A percentile compares a stretch with the other conserved stretches of the same genome.
Evolutionary conservation across 2,113 vertebrate species (phyloP).

Genomic region (Harpagus bidentatus): DNA sequence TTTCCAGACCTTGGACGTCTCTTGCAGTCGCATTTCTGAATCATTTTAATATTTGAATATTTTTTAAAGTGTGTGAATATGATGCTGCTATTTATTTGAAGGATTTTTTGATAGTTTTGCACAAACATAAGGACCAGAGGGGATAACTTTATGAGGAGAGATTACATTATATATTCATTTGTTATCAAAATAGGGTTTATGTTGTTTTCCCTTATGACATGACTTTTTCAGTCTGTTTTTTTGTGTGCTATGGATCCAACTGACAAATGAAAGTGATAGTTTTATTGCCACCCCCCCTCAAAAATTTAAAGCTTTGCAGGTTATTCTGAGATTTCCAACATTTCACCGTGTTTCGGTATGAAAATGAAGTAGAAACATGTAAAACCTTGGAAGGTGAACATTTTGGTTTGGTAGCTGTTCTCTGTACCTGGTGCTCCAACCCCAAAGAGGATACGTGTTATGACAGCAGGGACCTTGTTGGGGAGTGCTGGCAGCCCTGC

Average conservation of each 20-base stretch:
- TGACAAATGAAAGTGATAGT: not conserved
- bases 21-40: not conserved
- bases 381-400: not conserved
- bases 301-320: not conserved
- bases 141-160: not conserved
- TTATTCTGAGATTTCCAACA: not conserved
- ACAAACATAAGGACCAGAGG: not conserved
- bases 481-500: not conserved
- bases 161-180: not conserved
- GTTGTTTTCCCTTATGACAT: not conserved
- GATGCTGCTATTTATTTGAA: not conserved
- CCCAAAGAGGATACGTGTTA: fast-evolving
- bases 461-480: fast-evolving
- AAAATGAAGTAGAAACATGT: not conserved
- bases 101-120: not conserved
- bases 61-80: not conserved
- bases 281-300: not conserved
- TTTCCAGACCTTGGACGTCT: not conserved
- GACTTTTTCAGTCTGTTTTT: not conserved
- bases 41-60: not conserved
- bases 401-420: not conserved
- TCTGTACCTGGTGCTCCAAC: not conserved
- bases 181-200: not conserved
- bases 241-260: not conserved
- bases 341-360: not conserved